A percentile compares a stretch with the other conserved stretches of the same genome.
phyloP scores from a whole-genome alignment of 2,888 invertebrate species.

The Artemia sinica region DNA sequence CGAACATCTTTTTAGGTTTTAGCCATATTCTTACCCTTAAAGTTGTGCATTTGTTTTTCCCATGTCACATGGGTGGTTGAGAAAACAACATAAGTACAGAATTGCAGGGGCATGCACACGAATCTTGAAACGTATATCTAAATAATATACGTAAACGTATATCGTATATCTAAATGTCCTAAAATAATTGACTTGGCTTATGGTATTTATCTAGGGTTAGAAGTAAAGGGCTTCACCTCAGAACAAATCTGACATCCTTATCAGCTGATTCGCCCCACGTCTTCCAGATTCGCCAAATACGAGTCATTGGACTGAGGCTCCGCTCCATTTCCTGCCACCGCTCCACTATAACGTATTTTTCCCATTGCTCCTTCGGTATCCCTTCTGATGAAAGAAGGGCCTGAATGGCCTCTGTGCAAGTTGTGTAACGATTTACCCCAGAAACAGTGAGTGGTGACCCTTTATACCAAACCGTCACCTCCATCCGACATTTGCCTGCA shows the following conservation, averaged over 20 bases:
- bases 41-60: too few species aligned
- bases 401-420: neutral
- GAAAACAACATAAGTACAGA: too few species aligned
- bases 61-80: too few species aligned
- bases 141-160: too few species aligned
- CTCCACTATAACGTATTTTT: neutral
- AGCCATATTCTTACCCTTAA: too few species aligned
- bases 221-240: neutral
- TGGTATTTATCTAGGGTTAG: too few species aligned
- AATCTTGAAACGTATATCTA: too few species aligned
- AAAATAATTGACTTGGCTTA: too few species aligned
- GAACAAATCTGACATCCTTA: neutral
- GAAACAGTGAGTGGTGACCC: neutral
- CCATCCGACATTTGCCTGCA: neutral
- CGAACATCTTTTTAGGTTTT: too few species aligned
- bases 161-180: too few species aligned
- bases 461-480: slow-evolving; percentile 8
- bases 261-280: slow-evolving; percentile 3
- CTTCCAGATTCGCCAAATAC: slow-evolving; percentile 9
- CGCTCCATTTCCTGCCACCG: slow-evolving; percentile 4
- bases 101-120: too few species aligned
- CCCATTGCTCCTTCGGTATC: slow-evolving; percentile 6
- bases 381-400: slow-evolving; percentile 9
- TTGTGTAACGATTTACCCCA: slow-evolving; percentile 1
- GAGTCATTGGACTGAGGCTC: slow-evolving; percentile 7